phyloP scores from a whole-genome alignment of 1,140 invertebrate species.

The Pentalonia nigronervosa region DNA sequence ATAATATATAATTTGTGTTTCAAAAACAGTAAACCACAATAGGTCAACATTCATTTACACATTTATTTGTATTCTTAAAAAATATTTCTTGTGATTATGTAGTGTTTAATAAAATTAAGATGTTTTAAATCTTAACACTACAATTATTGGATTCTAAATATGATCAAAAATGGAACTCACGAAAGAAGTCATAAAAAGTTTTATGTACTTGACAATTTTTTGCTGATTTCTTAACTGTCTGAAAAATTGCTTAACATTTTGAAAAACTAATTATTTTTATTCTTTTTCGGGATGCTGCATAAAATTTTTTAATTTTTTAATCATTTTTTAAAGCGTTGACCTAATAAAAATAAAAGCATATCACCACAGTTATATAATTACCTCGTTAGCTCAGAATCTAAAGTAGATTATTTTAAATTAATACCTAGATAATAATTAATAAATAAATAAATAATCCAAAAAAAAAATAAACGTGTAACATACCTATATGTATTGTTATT shows the following conservation, averaged over 20 bases:
- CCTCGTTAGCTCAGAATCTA: background rate
- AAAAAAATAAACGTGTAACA: background rate
- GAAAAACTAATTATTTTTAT: background rate
- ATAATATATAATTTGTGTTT: background rate
- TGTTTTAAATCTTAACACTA: background rate
- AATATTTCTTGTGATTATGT: background rate
- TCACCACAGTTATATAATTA: background rate
- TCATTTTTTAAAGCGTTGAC: background rate
- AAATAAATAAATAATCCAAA: too few relatives aligned
- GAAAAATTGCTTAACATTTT: background rate
- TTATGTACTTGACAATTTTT: background rate
- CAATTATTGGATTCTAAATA: background rate
- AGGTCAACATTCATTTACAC: background rate
- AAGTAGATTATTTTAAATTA: background rate
- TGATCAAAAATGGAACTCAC: too few relatives aligned
- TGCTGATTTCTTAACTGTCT: background rate
- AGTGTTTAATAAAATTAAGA: background rate
- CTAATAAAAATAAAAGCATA: background rate
- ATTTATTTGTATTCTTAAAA: background rate
- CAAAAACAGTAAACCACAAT: too few relatives aligned
- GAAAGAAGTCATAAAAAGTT: too few relatives aligned
- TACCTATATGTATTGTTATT: too few relatives aligned
- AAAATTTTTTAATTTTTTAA: background rate
- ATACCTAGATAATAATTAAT: too few relatives aligned
- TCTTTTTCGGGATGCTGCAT: background rate